phyloP scores from a whole-genome alignment of 53 echinoderm and acorn worm species.

The Echinometra lucunter region DNA sequence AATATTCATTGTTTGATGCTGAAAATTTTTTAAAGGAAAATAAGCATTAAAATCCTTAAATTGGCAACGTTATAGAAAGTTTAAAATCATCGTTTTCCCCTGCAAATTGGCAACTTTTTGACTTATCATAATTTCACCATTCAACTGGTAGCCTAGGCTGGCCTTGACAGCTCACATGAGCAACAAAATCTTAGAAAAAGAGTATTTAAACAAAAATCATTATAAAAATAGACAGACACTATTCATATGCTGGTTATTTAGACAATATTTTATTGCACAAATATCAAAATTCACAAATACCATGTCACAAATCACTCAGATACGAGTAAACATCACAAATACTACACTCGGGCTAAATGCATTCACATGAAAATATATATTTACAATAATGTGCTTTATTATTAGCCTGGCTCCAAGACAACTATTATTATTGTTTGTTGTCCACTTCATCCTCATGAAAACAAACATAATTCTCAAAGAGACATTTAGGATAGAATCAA shows the following conservation, averaged over 20 bases:
- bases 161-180: background rate
- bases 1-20: too few relatives aligned
- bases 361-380: slow-evolving; percentile 1
- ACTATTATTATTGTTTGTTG: background rate
- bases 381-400: slow-evolving; percentile 12
- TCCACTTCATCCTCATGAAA: background rate
- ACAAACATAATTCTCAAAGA: background rate
- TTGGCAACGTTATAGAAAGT: too few relatives aligned
- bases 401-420: slow-evolving; percentile 13
- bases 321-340: slow-evolving; percentile 16
- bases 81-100: too few relatives aligned
- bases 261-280: slow-evolving; percentile 58
- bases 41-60: too few relatives aligned
- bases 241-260: background rate
- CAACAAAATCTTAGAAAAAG: background rate
- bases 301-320: slow-evolving; percentile 37
- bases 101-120: too few relatives aligned
- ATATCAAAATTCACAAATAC: slow-evolving; percentile 55
- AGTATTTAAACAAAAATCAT: background rate
- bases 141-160: too few relatives aligned
- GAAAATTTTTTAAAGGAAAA: too few relatives aligned
- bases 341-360: background rate
- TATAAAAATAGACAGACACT: background rate
- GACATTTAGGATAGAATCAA: background rate
- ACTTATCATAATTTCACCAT: too few relatives aligned